Conservation (phyloP, 2,113 vertebrate species). For the Prinia subflava region DNA sequence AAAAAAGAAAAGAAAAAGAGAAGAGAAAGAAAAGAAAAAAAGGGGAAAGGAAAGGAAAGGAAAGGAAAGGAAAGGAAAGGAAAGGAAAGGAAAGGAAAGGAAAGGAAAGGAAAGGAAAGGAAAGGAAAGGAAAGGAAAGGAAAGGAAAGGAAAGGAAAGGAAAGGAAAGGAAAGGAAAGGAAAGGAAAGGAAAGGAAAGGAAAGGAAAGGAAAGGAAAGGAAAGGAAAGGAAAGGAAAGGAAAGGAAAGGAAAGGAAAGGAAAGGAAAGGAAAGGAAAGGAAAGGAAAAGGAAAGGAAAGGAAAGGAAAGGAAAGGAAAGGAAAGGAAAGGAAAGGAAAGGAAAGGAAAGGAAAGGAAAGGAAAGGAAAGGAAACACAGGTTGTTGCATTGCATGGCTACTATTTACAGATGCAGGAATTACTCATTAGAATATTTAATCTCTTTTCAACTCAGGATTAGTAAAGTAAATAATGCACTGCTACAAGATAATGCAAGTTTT, state of each 20-base stretch:
- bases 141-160: rapidly evolving
- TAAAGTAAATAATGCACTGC: not conserved
- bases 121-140: rapidly evolving
- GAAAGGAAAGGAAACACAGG: no score
- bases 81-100: rapidly evolving
- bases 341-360: not conserved
- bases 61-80: not conserved
- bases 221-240: no score
- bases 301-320: no score
- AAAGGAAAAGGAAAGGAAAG: no score
- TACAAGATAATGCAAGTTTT: not conserved
- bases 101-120: rapidly evolving
- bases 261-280: no score
- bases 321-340: no score
- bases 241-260: no score
- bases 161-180: not conserved
- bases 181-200: no score
- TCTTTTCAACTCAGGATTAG: not conserved
- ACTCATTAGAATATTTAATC: not conserved
- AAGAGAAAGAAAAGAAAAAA: not conserved
- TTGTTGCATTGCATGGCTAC: not conserved
- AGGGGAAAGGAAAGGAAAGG: rapidly evolving
- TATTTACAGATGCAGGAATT: not conserved
- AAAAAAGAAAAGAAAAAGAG: rapidly evolving
- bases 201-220: no score